Percentiles rank a stretch among this genome's conserved stretches.
phyloP scores from a whole-genome alignment of 1,140 invertebrate genomes.

The Heliconius nattereri region DNA sequence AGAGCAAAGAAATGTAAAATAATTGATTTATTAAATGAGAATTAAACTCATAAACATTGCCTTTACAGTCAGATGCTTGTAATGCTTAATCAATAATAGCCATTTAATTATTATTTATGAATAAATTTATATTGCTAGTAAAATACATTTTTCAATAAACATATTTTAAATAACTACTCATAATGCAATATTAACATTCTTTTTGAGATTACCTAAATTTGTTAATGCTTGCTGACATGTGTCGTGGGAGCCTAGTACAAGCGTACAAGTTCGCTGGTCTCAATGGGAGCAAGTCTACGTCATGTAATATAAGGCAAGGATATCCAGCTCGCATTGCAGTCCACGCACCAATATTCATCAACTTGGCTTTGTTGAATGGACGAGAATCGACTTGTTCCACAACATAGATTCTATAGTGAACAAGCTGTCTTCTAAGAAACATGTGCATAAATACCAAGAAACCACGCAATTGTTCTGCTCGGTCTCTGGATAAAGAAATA shows the following conservation, averaged over 20 bases:
- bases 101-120: too few species aligned
- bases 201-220: constrained; percentile 83
- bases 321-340: constrained; percentile 88
- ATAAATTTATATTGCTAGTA: too few species aligned
- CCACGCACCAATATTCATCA: constrained; percentile 95
- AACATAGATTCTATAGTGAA: constrained; percentile 90
- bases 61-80: too few species aligned
- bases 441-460: constrained; percentile 78
- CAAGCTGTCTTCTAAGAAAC: constrained; percentile 68
- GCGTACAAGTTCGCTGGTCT: constrained; percentile 95
- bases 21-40: too few species aligned
- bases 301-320: constrained; percentile 96
- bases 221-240: constrained; percentile 96
- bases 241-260: constrained; percentile 92
- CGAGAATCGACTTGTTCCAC: constrained; percentile 91
- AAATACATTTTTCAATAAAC: too few species aligned
- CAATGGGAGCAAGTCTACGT: constrained; percentile 96
- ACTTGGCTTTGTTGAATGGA: constrained; percentile 95
- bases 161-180: too few species aligned
- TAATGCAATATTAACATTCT: too few species aligned
- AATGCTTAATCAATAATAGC: too few species aligned
- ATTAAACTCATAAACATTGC: too few species aligned
- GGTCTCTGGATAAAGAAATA: constrained; percentile 58
- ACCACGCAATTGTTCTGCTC: constrained; percentile 68
- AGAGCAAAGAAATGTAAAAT: too few species aligned